Evolutionary conservation across 2,113 vertebrate genomes (phyloP), one percentile per base, ranked within the genome.

Genomic region (Hiodon alosoides): DNA sequence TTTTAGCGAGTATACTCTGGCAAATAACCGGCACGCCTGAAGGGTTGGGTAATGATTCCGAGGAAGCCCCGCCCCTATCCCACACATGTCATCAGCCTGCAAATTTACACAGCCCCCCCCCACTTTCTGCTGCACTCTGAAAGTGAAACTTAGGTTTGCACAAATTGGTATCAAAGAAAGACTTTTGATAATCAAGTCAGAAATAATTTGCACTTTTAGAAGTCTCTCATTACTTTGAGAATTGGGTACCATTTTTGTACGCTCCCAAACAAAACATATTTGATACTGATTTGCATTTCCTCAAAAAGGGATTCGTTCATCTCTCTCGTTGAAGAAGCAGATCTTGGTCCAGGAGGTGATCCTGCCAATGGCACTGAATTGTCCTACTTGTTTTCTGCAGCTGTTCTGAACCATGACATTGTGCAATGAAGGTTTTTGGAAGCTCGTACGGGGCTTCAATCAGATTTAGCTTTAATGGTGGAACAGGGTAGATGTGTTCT

Each of bases 401-500:
- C 72, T 73, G 72, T 73, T 66, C 6, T 9, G 53, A 47, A 72
- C 47, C 72, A n/a, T 9, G 7, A n/a, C 4, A 10, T 17, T 46
- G 51, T n/a, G 51, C 3, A 54, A 57, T 47, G 17, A 51, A 66
- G 13, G 9, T 31, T 52, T 74, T 51, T 51, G 5, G 14, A 48
- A 48, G 71, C 58, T 62, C 17, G 13, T 52, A 7, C 14, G 50
- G 11, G 3, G 50, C 51, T 52, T 67, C 52, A 14, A n/a, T 10
- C 31, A 31, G 61, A 54, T 11, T 66, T 57, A 47, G 72, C 52
- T 47, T 57, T 55, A 65, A 74, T 67, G 72, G 62, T n/a, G 72
- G 11, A 46, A 57, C 50, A 7, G 61, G n/a, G n/a, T 10, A 17
- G 64, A 8, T 17, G 16, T 31, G 5, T 3, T 14, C 59, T 53